These are phyloP conservation scores for Dryoscopus gambensis DNA, from an alignment of 2,113 vertebrate genomes.

Conservation along the genomic window DNA sequence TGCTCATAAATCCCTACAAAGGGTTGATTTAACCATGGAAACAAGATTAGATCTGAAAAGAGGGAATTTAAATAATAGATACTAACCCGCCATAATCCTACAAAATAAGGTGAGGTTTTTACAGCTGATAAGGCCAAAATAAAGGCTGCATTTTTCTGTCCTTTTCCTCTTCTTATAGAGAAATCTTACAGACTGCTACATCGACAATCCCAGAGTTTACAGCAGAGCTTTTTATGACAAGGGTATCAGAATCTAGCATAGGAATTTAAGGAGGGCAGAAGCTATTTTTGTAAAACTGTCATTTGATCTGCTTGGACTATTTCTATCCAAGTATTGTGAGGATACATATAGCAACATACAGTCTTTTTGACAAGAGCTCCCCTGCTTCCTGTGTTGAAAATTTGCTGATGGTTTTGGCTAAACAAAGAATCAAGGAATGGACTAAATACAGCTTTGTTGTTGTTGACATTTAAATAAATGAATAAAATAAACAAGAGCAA, in stretches of 20 bases:
- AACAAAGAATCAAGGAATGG: not conserved
- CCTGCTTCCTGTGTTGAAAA: not conserved
- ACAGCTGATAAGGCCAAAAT: not conserved
- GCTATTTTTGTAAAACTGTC: not conserved
- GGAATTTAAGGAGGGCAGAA: not conserved
- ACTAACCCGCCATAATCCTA: not conserved
- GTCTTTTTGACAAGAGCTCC: not conserved
- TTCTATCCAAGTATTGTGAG: not conserved
- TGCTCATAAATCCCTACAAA: not conserved
- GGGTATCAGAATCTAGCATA: not conserved
- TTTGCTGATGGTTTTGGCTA: not conserved
- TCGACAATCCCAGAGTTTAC: not conserved
- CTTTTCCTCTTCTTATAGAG: not conserved
- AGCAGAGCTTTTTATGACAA: not conserved
- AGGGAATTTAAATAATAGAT: not conserved
- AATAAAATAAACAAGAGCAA: not conserved
- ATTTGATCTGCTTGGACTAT: slow-evolving; percentile 16
- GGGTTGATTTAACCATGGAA: not conserved
- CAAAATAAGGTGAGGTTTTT: not conserved
- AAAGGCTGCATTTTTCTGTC: not conserved
- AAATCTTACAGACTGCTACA: not conserved
- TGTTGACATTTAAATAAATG: not conserved
- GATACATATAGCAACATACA: not conserved
- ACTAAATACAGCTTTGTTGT: not conserved
- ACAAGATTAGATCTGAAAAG: not conserved